phyloP scores from a whole-genome alignment of 2,113 vertebrate species.

The Felis chaus region DNA sequence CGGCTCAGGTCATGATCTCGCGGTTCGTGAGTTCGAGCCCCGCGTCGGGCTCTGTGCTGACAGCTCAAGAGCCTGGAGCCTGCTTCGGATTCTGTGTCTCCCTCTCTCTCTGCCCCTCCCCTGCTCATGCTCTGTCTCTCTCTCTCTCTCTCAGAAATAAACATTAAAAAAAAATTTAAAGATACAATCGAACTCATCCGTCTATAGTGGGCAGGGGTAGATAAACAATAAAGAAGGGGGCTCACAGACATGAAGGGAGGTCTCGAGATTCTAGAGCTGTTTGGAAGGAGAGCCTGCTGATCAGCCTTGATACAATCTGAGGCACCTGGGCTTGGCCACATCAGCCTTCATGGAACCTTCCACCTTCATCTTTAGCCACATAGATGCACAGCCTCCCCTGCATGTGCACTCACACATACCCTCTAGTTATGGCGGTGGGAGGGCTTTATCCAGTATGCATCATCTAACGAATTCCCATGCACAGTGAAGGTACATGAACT shows the following conservation, averaged over 20 bases:
- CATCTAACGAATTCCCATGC: background rate
- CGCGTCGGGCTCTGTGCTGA: too few species aligned
- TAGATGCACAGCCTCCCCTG: background rate
- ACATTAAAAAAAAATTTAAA: background rate
- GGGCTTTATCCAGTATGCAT: background rate
- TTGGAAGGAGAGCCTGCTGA: background rate
- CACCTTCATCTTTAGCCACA: background rate
- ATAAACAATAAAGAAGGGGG: background rate
- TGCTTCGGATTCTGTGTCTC: too few species aligned
- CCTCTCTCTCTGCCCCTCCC: too few species aligned
- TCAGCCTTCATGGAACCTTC: too few species aligned
- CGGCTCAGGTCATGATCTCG: too few species aligned
- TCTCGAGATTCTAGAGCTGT: background rate
- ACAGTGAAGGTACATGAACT: background rate
- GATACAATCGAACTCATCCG: background rate
- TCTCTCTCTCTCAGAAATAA: too few species aligned
- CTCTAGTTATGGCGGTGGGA: too few species aligned
- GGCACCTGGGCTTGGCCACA: too few species aligned
- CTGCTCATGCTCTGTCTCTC: too few species aligned
- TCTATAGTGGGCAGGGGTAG: background rate
- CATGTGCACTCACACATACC: accelerated
- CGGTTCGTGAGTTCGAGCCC: accelerated
- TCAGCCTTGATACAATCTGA: background rate
- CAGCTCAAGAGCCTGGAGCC: too few species aligned
- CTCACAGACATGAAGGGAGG: background rate